Conservation (phyloP, 2,113 vertebrate genomes). For the Chascanopsetta lugubris region DNA sequence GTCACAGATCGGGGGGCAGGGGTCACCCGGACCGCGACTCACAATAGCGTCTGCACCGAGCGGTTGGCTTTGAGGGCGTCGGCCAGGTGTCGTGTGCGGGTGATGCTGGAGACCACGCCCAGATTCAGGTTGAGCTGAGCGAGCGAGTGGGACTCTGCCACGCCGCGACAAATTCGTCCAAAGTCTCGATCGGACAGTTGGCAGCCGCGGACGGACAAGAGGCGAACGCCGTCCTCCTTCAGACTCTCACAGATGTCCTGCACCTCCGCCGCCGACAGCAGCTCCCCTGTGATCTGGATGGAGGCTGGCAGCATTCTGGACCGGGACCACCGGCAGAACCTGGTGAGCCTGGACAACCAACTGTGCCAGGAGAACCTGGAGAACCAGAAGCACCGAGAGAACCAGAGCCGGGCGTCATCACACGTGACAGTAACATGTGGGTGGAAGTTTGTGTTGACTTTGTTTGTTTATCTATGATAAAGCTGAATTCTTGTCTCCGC, state of each 20-base stretch:
- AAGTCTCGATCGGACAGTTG: slow-evolving; percentile 94
- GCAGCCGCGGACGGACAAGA: slow-evolving; percentile 92
- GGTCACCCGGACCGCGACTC: slow-evolving; percentile 64
- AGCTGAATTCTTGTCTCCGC: no score
- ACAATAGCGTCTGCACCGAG: slow-evolving; percentile 96
- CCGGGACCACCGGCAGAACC: neutral
- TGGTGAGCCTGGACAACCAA: neutral
- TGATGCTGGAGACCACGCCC: slow-evolving; percentile 89
- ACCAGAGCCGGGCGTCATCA: no score
- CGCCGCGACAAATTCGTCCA: slow-evolving; percentile 89
- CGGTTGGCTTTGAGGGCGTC: slow-evolving; percentile 91
- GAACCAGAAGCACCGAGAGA: neutral
- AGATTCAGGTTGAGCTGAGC: slow-evolving; percentile 96
- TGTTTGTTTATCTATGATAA: no score
- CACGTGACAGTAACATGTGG: neutral
- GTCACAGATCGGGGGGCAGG: no score
- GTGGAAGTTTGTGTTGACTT: neutral
- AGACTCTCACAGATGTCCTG: slow-evolving; percentile 94
- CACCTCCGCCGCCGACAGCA: slow-evolving; percentile 90
- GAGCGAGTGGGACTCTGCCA: slow-evolving; percentile 87
- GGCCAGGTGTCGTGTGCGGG: slow-evolving; percentile 88
- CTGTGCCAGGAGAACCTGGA: neutral
- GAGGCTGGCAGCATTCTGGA: slow-evolving; percentile 89
- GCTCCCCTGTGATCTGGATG: slow-evolving; percentile 95
- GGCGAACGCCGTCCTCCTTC: slow-evolving; percentile 89